Evolutionary conservation across 1,140 invertebrate species (phyloP).

Genomic region (Bemisia tabaci): DNA sequence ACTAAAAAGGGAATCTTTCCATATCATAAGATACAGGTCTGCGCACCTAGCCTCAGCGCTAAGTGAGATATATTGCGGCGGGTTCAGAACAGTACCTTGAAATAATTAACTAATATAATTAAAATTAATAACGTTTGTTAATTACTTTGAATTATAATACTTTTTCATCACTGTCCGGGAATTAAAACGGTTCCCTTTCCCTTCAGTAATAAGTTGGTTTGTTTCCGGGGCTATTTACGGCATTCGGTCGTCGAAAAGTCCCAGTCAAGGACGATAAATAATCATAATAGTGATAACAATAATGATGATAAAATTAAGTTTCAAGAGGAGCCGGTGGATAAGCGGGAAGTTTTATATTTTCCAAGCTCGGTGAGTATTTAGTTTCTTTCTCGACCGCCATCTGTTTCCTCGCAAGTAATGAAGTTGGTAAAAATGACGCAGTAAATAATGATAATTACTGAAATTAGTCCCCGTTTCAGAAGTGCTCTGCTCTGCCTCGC

Average conservation of each 20-base stretch:
- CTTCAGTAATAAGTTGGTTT: not conserved
- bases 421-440: not conserved
- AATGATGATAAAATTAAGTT: not conserved
- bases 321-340: not conserved
- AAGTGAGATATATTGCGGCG: no score
- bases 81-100: no score
- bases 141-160: not conserved
- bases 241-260: not conserved
- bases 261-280: not conserved
- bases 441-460: not conserved
- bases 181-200: not conserved
- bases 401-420: not conserved
- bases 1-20: no score
- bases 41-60: no score
- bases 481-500: no score
- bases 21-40: no score
- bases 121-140: not conserved
- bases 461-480: no score
- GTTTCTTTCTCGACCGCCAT: not conserved
- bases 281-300: not conserved
- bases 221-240: not conserved
- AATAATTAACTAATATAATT: conserved; percentile 1
- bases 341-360: not conserved
- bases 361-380: not conserved
- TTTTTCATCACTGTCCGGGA: not conserved